Evolutionary conservation across 2,888 invertebrate genomes (phyloP).

Genomic region (Coenonympha arcania): DNA sequence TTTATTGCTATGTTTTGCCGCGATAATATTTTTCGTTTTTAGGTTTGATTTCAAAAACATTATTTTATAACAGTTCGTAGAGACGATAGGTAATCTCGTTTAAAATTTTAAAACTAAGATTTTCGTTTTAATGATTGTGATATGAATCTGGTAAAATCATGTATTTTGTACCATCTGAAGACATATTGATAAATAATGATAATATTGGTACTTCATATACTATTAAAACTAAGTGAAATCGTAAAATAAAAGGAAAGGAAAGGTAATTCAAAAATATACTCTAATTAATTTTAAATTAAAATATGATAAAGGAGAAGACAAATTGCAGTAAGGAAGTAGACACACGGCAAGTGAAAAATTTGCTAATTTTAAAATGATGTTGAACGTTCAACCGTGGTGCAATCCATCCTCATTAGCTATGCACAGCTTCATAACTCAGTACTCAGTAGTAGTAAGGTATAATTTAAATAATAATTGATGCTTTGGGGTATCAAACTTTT

Average conservation of each 20-base stretch:
- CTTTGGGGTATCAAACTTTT: not conserved
- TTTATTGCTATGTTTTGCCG: slow-evolving; percentile 3
- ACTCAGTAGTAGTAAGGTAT: no score
- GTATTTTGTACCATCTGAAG: no score
- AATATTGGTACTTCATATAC: no score
- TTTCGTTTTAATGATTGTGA: no score
- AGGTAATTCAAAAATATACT: no score
- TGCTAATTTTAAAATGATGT: slow-evolving; percentile 56
- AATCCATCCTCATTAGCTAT: slow-evolving; percentile 67
- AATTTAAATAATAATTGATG: not conserved
- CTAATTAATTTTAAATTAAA: slow-evolving; percentile 44
- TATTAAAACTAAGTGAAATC: no score
- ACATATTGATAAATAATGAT: no score
- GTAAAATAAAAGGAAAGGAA: no score
- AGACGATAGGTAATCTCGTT: not conserved
- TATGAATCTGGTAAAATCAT: no score
- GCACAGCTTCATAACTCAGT: slow-evolving; percentile 4
- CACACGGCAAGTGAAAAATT: slow-evolving; percentile 55
- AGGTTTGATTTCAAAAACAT: not conserved
- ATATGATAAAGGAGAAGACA: slow-evolving; percentile 59
- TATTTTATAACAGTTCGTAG: not conserved
- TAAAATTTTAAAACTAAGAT: slow-evolving; percentile 21
- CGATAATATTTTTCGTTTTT: not conserved
- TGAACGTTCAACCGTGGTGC: slow-evolving; percentile 39
- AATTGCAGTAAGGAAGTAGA: slow-evolving; percentile 44